Conservation (phyloP, 2,797 vertebrate genomes). For the Spheniscus humboldti region DNA sequence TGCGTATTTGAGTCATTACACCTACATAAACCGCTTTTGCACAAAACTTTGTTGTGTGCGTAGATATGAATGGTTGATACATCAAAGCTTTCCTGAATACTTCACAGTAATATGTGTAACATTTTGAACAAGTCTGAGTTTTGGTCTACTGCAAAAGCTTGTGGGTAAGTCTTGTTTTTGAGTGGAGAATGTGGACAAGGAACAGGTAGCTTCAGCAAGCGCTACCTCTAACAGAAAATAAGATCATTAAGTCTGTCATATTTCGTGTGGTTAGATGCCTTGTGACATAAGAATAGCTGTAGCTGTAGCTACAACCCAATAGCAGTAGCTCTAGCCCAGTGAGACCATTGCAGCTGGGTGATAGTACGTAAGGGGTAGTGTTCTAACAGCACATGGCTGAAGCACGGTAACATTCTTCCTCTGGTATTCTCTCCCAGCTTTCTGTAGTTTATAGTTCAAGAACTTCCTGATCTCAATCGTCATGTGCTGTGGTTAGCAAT, state of each 20-base stretch:
- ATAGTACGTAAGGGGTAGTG: not conserved
- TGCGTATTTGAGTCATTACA: not conserved
- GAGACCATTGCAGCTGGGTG: not conserved
- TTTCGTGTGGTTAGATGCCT: not conserved
- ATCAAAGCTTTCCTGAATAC: not conserved
- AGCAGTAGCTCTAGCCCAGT: not conserved
- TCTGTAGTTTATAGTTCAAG: not conserved
- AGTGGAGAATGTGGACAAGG: not conserved
- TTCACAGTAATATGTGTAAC: not conserved
- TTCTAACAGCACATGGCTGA: fast-evolving
- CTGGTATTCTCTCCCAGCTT: not conserved
- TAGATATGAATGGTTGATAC: not conserved
- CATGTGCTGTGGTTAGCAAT: not conserved
- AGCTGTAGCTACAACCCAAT: not conserved
- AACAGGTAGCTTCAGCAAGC: not conserved
- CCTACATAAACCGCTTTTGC: not conserved
- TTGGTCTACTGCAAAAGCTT: not conserved
- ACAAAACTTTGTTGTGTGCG: not conserved
- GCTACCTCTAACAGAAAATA: not conserved
- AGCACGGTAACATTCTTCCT: not conserved
- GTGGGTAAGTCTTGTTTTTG: not conserved
- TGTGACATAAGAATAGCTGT: not conserved
- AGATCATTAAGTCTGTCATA: not conserved
- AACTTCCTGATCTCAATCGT: not conserved
- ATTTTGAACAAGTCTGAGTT: not conserved